A percentile compares a stretch with the other conserved stretches of the same genome.
These are phyloP conservation scores for Prochilodus magdalenae DNA, from an alignment of 2,113 vertebrate genomes.

Conservation along the genomic window DNA sequence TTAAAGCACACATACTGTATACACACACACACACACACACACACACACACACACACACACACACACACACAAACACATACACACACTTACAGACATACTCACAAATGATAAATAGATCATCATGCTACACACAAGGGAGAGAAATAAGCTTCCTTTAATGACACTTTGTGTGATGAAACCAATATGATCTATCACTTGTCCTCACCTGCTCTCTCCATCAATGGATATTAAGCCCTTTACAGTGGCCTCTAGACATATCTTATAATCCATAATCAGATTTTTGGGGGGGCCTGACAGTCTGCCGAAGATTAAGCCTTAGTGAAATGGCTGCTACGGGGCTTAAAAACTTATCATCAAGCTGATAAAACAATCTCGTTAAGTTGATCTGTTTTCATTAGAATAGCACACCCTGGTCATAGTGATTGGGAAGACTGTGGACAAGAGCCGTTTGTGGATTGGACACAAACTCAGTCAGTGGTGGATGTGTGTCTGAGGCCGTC, in stretches of 20 bases:
- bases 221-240: slow-evolving; percentile 51
- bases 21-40: slow-evolving; percentile 8
- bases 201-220: slow-evolving; percentile 50
- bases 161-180: slow-evolving; percentile 50
- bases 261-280: slow-evolving; percentile 58
- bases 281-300: slow-evolving; percentile 42
- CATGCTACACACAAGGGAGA: slow-evolving; percentile 19
- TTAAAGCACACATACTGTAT: slow-evolving; percentile 7
- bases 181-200: slow-evolving; percentile 50
- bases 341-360: slow-evolving; percentile 35
- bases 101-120: slow-evolving; percentile 45
- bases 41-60: not conserved
- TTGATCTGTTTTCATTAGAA: slow-evolving; percentile 42
- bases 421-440: slow-evolving; percentile 23
- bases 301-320: slow-evolving; percentile 49
- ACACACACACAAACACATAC: not conserved
- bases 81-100: slow-evolving; percentile 15
- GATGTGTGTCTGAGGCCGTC: slow-evolving; percentile 23
- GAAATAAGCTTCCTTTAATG: slow-evolving; percentile 44
- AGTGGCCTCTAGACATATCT: slow-evolving; percentile 53
- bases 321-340: slow-evolving; percentile 46
- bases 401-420: slow-evolving; percentile 18
- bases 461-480: slow-evolving; percentile 26
- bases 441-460: slow-evolving; percentile 17
- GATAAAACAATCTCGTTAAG: slow-evolving; percentile 50